These are phyloP conservation scores for Brachionus rotundiformis DNA, from an alignment of 1,140 invertebrate species.

Conservation along the genomic window DNA sequence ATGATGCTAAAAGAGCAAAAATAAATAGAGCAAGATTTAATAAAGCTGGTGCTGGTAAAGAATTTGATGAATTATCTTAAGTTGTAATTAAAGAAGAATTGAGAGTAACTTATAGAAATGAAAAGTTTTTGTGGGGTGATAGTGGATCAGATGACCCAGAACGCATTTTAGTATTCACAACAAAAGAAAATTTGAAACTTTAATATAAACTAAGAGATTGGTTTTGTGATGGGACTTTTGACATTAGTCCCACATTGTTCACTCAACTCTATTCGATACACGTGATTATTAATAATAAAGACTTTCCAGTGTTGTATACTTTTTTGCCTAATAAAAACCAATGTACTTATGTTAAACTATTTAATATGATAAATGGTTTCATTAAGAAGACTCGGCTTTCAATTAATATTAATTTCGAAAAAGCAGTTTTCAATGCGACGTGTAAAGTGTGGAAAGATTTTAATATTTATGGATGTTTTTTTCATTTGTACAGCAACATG, in stretches of 20 bases:
- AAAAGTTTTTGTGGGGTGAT: background rate
- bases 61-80: background rate
- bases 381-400: too few relatives aligned
- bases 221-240: background rate
- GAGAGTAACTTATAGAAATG: background rate
- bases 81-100: background rate
- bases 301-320: too few relatives aligned
- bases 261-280: background rate
- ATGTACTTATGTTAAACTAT: too few relatives aligned
- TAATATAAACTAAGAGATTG: background rate
- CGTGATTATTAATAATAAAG: background rate
- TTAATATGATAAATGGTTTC: too few relatives aligned
- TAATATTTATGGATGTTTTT: too few relatives aligned
- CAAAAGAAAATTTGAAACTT: slow-evolving; percentile 7
- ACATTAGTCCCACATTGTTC: background rate
- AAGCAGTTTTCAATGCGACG: too few relatives aligned
- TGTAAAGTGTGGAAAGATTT: too few relatives aligned
- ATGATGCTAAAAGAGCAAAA: background rate
- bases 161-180: background rate
- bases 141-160: background rate
- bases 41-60: slow-evolving; percentile 17
- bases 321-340: too few relatives aligned
- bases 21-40: background rate
- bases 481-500: too few relatives aligned
- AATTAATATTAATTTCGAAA: too few relatives aligned